phyloP scores from a whole-genome alignment of 2,113 vertebrate species.

The Elephas maximus region DNA sequence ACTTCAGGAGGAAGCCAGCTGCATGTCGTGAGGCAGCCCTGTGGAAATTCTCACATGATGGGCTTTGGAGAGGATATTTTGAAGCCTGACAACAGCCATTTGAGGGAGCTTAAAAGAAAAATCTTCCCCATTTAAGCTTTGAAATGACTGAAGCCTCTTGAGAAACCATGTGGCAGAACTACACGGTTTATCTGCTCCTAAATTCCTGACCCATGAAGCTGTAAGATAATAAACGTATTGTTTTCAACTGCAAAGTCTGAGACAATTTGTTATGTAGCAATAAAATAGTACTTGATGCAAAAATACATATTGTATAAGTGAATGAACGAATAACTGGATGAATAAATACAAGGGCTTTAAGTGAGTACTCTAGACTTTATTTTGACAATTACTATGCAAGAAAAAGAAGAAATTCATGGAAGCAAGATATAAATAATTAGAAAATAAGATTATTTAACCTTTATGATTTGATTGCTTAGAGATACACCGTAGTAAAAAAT shows the following conservation, averaged over 20 bases:
- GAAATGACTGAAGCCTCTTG: not conserved
- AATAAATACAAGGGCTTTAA: not conserved
- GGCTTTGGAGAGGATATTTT: not conserved
- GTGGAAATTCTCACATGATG: not conserved
- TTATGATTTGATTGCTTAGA: not conserved
- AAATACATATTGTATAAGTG: not conserved
- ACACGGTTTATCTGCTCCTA: not conserved
- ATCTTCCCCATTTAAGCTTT: not conserved
- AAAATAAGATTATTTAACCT: not conserved
- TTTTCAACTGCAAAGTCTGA: not conserved
- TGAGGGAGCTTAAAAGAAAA: not conserved
- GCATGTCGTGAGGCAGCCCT: not conserved
- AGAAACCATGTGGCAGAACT: not conserved
- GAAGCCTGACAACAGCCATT: not conserved
- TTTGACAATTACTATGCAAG: not conserved
- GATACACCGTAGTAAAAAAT: not conserved
- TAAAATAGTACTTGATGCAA: not conserved
- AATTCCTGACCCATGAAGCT: not conserved
- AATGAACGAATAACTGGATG: not conserved
- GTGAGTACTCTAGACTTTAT: not conserved
- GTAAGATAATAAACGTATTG: not conserved
- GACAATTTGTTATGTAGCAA: not conserved
- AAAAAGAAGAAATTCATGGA: not conserved
- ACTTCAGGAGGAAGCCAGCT: not conserved
- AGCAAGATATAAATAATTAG: not conserved